phyloP scores from a whole-genome alignment of 2,888 invertebrate species.

The Monoplex corrugatus region DNA sequence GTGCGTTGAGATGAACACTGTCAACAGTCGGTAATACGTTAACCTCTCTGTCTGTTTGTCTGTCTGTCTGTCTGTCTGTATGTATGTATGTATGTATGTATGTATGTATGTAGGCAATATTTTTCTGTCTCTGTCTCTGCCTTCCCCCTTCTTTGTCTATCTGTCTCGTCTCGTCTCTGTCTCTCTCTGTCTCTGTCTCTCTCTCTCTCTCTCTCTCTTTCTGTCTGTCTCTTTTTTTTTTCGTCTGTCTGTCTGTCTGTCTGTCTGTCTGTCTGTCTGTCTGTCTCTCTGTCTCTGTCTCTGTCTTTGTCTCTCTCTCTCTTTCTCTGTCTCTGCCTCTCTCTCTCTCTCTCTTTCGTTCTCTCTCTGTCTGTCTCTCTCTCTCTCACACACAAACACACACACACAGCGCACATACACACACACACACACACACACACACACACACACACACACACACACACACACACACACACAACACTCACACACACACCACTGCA shows the following conservation, averaged over 20 bases:
- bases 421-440: slow-evolving; percentile 22
- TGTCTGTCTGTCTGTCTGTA: background rate
- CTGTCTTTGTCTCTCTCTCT: background rate
- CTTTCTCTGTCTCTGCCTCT: background rate
- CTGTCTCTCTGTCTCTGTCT: background rate
- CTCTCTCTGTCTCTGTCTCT: slow-evolving; percentile 3
- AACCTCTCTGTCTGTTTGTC: background rate
- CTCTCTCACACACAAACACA: background rate
- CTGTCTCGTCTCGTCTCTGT: background rate
- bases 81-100: background rate
- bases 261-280: background rate
- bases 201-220: slow-evolving; percentile 18
- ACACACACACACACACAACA: background rate
- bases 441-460: slow-evolving; percentile 13
- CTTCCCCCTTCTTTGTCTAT: too few species aligned
- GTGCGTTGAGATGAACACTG: too few species aligned
- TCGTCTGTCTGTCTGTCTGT: background rate
- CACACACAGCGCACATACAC: background rate
- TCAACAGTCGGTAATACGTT: too few species aligned
- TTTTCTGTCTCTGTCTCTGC: background rate
- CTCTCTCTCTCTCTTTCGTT: too few species aligned
- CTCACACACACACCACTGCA: background rate
- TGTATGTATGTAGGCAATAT: background rate
- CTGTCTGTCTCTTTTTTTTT: background rate
- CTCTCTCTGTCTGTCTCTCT: too few species aligned